Conservation (phyloP, 1,140 invertebrate species). For the Pteromalus puparum region DNA sequence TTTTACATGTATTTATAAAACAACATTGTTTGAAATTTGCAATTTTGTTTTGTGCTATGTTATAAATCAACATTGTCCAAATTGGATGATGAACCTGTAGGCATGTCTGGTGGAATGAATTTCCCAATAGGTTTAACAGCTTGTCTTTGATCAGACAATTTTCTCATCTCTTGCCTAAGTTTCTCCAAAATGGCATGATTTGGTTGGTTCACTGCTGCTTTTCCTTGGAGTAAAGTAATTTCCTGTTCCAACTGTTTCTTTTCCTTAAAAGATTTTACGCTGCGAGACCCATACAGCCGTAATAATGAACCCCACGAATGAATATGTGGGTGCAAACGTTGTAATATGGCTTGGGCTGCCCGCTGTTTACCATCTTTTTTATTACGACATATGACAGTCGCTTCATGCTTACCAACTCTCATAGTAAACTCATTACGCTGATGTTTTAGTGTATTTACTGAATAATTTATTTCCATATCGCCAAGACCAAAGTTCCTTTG, state of each 20-base stretch:
- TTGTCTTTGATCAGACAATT: constrained; percentile 81
- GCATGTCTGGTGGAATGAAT: constrained; percentile 81
- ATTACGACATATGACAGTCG: constrained; percentile 93
- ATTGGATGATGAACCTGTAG: constrained; percentile 82
- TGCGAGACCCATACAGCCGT: constrained; percentile 93
- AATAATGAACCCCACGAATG: constrained; percentile 96
- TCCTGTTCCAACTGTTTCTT: constrained; percentile 96
- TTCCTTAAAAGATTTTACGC: constrained; percentile 94
- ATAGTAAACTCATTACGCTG: constrained; percentile 96
- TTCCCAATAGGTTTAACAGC: constrained; percentile 85
- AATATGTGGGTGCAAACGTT: constrained; percentile 93
- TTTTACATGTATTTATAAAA: neutral
- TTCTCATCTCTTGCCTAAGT: constrained; percentile 91
- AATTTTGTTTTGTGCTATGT: constrained; percentile 9
- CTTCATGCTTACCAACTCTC: constrained; percentile 94
- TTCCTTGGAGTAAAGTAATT: constrained; percentile 93
- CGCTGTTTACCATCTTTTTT: constrained; percentile 98
- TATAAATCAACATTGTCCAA: constrained; percentile 84
- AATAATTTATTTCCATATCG: constrained; percentile 91
- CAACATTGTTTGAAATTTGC: neutral
- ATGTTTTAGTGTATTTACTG: constrained; percentile 91
- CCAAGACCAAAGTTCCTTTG: constrained; percentile 94
- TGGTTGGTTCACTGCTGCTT: constrained; percentile 92
- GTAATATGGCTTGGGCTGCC: constrained; percentile 95
- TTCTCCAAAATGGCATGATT: constrained; percentile 96